phyloP scores from a whole-genome alignment of 2,113 vertebrate genomes.

The Aspidoscelis tigris region DNA sequence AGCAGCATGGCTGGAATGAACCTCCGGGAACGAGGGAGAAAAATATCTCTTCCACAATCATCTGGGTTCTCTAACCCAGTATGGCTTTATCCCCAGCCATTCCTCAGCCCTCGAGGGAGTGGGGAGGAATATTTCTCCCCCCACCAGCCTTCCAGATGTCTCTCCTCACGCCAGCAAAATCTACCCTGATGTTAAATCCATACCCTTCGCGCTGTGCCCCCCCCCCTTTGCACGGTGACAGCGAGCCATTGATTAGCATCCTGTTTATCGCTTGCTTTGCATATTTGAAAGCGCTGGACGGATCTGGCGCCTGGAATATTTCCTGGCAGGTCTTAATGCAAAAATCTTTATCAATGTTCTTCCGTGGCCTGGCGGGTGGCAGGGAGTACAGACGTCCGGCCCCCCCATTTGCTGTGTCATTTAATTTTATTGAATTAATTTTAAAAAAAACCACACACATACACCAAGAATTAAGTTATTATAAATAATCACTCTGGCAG shows the following conservation, averaged over 20 bases:
- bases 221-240: background rate
- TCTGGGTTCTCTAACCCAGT: too few relatives aligned
- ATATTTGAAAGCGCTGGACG: background rate
- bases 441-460: too few relatives aligned
- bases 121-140: background rate
- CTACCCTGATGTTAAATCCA: constrained; percentile 25
- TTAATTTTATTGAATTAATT: too few relatives aligned
- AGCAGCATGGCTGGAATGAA: too few relatives aligned
- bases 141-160: background rate
- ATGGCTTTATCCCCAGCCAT: too few relatives aligned
- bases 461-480: too few relatives aligned
- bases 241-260: background rate
- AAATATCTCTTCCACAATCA: too few relatives aligned
- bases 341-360: background rate
- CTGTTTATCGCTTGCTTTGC: constrained; percentile 5
- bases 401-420: too few relatives aligned
- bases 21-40: too few relatives aligned
- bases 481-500: too few relatives aligned
- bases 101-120: background rate
- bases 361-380: too few relatives aligned
- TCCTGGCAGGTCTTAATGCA: background rate
- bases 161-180: constrained; percentile 10
- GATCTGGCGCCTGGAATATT: background rate
- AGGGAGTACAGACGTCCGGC: background rate
- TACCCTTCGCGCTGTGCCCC: background rate